Evolutionary conservation across 2,113 vertebrate genomes (phyloP), one percentile per base, ranked within the genome.

Genomic region (Rafetus swinhoei): DNA sequence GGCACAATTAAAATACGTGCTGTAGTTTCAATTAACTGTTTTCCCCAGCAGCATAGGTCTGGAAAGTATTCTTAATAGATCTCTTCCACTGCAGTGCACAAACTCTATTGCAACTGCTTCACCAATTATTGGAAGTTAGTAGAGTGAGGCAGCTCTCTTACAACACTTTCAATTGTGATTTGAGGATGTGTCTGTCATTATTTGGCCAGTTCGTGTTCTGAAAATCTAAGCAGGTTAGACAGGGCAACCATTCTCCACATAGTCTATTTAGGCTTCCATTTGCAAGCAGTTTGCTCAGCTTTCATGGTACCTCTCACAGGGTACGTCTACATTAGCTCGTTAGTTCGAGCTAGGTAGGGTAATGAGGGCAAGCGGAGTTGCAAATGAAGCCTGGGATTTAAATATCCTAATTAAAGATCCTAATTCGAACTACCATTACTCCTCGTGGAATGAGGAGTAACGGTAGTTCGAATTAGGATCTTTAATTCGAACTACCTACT

Each of bases 1-100:
- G 94, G 85, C 92, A 81, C 97, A 97, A 97, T 97, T 97, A 97
- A 97, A 97, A 96, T 76, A 86, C 94, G 82, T 85, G 90, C 93
- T 81, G 9, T 81, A 92, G 91, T 95, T 97, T 97, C 97, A 97
- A 97, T 97, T 97, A 97, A 97, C 95, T 92, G 32, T 2, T 93
- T 93, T 96, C 86, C 87, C 82, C 86, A 84, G 93, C 92, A 97
- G 95, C 95, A 92, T 35, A 9, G 88, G 53, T 94, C 93, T 55
- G 55, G 96, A 95, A 97, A 93, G 69, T 84, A 76, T 93, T 95
- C 90, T 93, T 97, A 97, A 97, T 97, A 96, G 97, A 97, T 96
- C 97, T 94, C 96, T 97, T 97, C 97, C 97, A 97, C 85, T 0
- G 1, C 95, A 90, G 88, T 95, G 97, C 97, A 97, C 97, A 97